Evolutionary conservation across 2,797 vertebrate genomes (phyloP), one percentile per base, ranked within the genome.

Genomic region (Microcaecilia unicolor): DNA sequence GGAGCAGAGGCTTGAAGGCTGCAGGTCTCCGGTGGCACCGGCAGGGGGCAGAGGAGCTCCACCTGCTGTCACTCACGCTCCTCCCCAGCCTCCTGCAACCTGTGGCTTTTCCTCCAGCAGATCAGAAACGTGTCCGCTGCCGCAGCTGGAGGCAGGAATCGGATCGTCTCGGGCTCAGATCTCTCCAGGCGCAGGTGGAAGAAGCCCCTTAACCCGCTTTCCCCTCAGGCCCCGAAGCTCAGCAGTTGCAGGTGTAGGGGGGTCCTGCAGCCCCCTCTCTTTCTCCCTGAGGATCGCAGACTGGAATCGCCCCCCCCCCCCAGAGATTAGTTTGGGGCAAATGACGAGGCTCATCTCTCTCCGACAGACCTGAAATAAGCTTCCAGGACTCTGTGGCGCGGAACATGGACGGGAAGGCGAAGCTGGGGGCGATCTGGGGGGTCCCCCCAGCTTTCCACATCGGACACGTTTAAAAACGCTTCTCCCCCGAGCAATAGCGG

Each of bases 61-160:
- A 21, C 44, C 31, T 47, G 31, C 37, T 19, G 19, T n/a, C n/a
- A n/a, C n/a, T n/a, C n/a, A n/a, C n/a, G n/a, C n/a, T 8, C 19
- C 19, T 20, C 18, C 25, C 20, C 10, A 22, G 22, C 6, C 10
- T 8, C 10, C 10, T 27, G 13, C 47, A 18, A 48, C 47, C 51
- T 48, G 40, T 36, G 12, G 47, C 26, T 39, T 18, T 17, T 15
- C n/a, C n/a, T n/a, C n/a, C n/a, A n/a, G n/a, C n/a, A n/a, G n/a
- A n/a, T n/a, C n/a, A n/a, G n/a, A 5, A 12, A 7, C 7, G 5
- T 24, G 12, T n/a, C 13, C 6, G 23, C 23, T 3, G 4, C 12
- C 6, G 1, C 23, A 13, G 22, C 11, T 8, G 2, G 4, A n/a
- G n/a, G n/a, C n/a, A n/a, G n/a, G n/a, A n/a, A n/a, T n/a, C n/a